These are phyloP conservation scores for Paracentrotus lividus DNA, from an alignment of 53 echinoderm and acorn worm species.

Conservation along the genomic window DNA sequence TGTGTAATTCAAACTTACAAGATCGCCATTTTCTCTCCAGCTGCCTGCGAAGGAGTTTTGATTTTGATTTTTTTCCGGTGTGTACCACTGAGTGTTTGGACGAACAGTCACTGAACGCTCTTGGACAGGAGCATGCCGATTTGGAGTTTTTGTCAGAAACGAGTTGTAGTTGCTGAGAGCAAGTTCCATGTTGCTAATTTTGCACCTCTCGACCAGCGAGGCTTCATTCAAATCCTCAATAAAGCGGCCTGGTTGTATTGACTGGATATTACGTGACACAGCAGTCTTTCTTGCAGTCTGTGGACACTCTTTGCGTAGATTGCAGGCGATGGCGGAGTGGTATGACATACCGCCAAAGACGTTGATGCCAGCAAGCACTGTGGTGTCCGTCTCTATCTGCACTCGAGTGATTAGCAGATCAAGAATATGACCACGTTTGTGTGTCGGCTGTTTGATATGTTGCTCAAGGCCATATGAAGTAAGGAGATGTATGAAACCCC, in stretches of 20 bases:
- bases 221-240: neutral
- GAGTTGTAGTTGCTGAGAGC: conserved; percentile 26
- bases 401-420: neutral
- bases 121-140: neutral
- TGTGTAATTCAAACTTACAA: conserved; percentile 27
- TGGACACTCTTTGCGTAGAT: neutral
- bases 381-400: neutral
- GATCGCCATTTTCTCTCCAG: conserved; percentile 21
- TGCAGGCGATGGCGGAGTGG: neutral
- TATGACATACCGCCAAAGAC: neutral
- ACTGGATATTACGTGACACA: neutral
- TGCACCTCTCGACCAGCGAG: neutral
- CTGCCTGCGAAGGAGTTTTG: neutral
- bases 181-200: neutral
- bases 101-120: conserved; percentile 26
- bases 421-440: no score
- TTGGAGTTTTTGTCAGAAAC: neutral
- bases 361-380: neutral
- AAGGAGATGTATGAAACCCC: no score
- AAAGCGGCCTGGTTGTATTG: neutral
- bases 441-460: no score
- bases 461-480: no score
- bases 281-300: neutral
- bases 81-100: conserved; percentile 45
- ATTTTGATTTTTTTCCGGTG: neutral